phyloP scores from a whole-genome alignment of 2,888 invertebrate genomes.

The Drosophila multiciliata region DNA sequence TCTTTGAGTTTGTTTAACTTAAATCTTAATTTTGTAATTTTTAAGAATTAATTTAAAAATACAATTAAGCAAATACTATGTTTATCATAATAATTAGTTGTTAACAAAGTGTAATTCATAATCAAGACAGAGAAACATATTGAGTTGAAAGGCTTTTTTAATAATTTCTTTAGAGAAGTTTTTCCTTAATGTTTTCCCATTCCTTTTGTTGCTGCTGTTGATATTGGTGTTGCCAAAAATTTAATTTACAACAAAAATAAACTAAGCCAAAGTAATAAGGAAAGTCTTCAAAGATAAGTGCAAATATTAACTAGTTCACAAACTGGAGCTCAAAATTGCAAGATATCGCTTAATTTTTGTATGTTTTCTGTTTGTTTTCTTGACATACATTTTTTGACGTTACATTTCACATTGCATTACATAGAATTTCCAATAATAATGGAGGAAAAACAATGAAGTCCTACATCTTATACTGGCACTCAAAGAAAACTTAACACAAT shows the following conservation, averaged over 20 bases:
- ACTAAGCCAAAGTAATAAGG: conserved; percentile 1
- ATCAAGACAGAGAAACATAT: conserved; percentile 4
- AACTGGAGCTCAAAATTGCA: neutral
- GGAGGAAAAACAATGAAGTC: conserved; percentile 10
- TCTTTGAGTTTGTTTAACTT: conserved; percentile 6
- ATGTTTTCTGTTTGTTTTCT: conserved; percentile 1
- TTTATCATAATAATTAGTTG: conserved; percentile 4
- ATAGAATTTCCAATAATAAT: conserved; percentile 30
- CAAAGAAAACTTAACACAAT: conserved; percentile 24
- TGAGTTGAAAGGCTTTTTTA: neutral
- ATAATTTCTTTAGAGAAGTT: neutral
- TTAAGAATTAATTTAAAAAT: conserved; percentile 81
- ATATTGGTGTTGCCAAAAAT: neutral
- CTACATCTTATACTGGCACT: neutral
- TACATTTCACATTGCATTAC: conserved; percentile 27
- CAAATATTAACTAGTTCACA: conserved; percentile 19
- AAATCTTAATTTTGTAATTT: conserved; percentile 71
- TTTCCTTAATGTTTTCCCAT: conserved; percentile 20
- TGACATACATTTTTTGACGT: conserved; percentile 37
- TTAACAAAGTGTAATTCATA: conserved; percentile 12
- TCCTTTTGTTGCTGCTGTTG: neutral
- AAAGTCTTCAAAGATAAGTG: conserved; percentile 21
- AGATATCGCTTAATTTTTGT: conserved; percentile 16
- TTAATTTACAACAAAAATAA: conserved; percentile 3
- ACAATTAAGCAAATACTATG: conserved; percentile 68